These are phyloP conservation scores for Petrocephalus schoutedeni DNA, from an alignment of 2,797 vertebrate genomes.

Conservation along the genomic window DNA sequence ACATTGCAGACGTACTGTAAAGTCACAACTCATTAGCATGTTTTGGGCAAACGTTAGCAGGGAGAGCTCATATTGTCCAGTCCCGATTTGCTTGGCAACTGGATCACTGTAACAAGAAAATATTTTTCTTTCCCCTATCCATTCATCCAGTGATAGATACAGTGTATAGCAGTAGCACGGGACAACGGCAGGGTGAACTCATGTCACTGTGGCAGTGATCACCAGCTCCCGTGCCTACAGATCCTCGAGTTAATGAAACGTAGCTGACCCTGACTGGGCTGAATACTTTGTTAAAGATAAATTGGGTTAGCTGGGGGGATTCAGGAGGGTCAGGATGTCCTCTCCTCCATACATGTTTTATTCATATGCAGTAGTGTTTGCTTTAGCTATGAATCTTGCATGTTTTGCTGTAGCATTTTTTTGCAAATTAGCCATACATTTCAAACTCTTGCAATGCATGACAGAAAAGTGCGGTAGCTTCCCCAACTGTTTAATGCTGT, in stretches of 20 bases:
- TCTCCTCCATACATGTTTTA: not conserved
- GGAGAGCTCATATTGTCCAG: not conserved
- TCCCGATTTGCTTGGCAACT: not conserved
- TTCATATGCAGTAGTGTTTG: not conserved
- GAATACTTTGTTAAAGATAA: conserved; percentile 5
- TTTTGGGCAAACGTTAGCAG: not conserved
- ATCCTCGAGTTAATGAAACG: not conserved
- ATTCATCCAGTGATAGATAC: not conserved
- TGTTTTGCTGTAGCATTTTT: not conserved
- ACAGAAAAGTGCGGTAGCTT: not conserved
- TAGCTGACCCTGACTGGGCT: not conserved
- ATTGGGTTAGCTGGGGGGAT: not conserved
- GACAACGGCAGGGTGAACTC: not conserved
- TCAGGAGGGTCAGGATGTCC: not conserved
- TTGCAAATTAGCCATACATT: not conserved
- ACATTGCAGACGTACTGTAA: not conserved
- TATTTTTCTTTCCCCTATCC: not conserved
- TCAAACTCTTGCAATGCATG: not conserved
- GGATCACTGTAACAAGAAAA: not conserved
- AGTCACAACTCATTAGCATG: not conserved
- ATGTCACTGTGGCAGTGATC: not conserved
- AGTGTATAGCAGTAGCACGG: not conserved
- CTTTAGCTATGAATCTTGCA: not conserved
- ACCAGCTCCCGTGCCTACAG: not conserved
- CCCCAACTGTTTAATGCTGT: not conserved